These are phyloP conservation scores for Lypha dubia DNA, from an alignment of 2,888 invertebrate species.

Conservation along the genomic window DNA sequence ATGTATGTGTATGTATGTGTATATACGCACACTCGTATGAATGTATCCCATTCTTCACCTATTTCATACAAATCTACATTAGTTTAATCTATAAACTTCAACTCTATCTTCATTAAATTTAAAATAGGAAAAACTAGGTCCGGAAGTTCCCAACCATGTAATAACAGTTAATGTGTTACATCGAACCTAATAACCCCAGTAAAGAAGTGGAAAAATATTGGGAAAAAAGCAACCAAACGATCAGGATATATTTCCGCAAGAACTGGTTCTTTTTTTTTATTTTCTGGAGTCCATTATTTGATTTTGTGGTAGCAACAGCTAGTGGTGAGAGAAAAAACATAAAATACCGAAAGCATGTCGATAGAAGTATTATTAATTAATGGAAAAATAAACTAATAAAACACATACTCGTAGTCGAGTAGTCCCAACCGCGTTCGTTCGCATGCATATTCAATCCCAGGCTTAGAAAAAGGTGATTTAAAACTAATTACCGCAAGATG, in stretches of 20 bases:
- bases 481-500: slow-evolving; percentile 55
- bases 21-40: too few species aligned
- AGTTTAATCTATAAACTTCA: slow-evolving; percentile 41
- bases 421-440: too few species aligned
- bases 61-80: slow-evolving; percentile 20
- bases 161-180: slow-evolving; percentile 80
- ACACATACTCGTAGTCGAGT: not conserved
- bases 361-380: slow-evolving; percentile 55
- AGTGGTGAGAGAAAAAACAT: slow-evolving; percentile 20
- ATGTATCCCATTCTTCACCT: not conserved
- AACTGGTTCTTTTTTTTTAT: slow-evolving; percentile 58
- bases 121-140: slow-evolving; percentile 74
- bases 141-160: slow-evolving; percentile 81
- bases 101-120: slow-evolving; percentile 47
- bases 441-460: slow-evolving; percentile 2
- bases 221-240: slow-evolving; percentile 34
- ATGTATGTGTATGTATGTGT: too few species aligned
- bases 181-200: slow-evolving; percentile 53
- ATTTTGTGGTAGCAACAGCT: slow-evolving; percentile 22
- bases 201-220: slow-evolving; percentile 54
- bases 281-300: slow-evolving; percentile 14
- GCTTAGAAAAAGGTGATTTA: slow-evolving; percentile 62
- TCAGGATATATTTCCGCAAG: slow-evolving; percentile 74
- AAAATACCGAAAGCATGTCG: not conserved
- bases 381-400: slow-evolving; percentile 15